phyloP scores from a whole-genome alignment of 2,888 invertebrate species.

The Shargacucullia verbasci region DNA sequence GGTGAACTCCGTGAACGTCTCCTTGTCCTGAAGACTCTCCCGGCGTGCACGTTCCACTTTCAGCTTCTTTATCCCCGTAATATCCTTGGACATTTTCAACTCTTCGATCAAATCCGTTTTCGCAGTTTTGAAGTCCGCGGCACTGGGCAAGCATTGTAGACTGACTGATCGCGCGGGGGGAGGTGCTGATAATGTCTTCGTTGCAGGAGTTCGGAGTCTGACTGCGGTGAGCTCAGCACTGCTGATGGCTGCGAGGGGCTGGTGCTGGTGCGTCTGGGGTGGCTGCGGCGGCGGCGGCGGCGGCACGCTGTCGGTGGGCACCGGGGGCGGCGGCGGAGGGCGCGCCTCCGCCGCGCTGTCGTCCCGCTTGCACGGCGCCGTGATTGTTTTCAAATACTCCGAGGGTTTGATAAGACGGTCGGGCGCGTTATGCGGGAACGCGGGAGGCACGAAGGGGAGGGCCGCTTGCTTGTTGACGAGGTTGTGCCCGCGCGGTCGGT shows the following conservation, averaged over 20 bases:
- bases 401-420: slow-evolving; percentile 97
- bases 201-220: slow-evolving; percentile 92
- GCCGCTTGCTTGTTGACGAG: slow-evolving; percentile 95
- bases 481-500: slow-evolving; percentile 89
- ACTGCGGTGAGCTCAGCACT: slow-evolving; percentile 96
- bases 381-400: slow-evolving; percentile 96
- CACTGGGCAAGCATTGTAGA: slow-evolving; percentile 91
- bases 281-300: slow-evolving; percentile 80
- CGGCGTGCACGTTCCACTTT: slow-evolving; percentile 96
- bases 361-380: slow-evolving; percentile 88
- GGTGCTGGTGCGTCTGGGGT: slow-evolving; percentile 84
- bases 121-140: slow-evolving; percentile 91
- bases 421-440: slow-evolving; percentile 94
- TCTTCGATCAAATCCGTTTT: slow-evolving; percentile 97
- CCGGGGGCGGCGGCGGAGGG: slow-evolving; percentile 89
- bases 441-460: slow-evolving; percentile 96
- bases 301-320: slow-evolving; percentile 71
- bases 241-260: slow-evolving; percentile 96
- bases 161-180: slow-evolving; percentile 91
- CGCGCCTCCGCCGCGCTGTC: slow-evolving; percentile 90
- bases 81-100: slow-evolving; percentile 96
- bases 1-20: slow-evolving; percentile 94
- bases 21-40: slow-evolving; percentile 95
- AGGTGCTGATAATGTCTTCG: slow-evolving; percentile 96
- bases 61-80: slow-evolving; percentile 97